These are phyloP conservation scores for Polyommatus icarus DNA, from an alignment of 2,888 invertebrate species.

Conservation along the genomic window DNA sequence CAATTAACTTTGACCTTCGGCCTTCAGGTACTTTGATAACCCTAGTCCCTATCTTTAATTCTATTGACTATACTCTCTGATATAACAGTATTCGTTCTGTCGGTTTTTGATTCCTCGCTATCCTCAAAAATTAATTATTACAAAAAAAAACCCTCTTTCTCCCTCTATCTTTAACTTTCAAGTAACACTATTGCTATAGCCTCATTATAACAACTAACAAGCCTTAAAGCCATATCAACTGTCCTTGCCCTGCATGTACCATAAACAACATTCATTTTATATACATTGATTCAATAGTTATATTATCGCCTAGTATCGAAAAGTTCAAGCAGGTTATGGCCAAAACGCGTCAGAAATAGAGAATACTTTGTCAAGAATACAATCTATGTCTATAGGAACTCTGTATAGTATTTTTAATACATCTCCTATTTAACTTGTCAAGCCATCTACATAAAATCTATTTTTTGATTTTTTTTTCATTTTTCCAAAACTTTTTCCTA, in stretches of 20 bases:
- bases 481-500: neutral
- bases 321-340: constrained; percentile 14
- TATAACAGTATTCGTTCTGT: neutral
- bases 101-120: neutral
- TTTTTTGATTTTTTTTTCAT: too few relatives aligned
- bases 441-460: neutral
- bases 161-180: neutral
- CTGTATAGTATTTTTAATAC: neutral
- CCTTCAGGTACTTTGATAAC: neutral
- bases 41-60: neutral
- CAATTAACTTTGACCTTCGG: neutral
- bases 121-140: neutral
- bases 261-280: constrained; percentile 17
- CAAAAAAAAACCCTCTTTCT: too few relatives aligned
- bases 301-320: constrained; percentile 14
- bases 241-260: constrained; percentile 20
- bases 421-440: neutral
- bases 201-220: neutral
- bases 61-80: neutral
- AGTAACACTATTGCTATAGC: neutral
- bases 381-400: neutral
- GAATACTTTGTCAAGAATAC: neutral
- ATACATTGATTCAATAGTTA: neutral
- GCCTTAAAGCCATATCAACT: neutral
- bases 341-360: neutral